A percentile compares a stretch with the other conserved stretches of the same genome.
These are phyloP conservation scores for Scaeva pyrastri DNA, from an alignment of 2,888 invertebrate genomes.

Conservation along the genomic window DNA sequence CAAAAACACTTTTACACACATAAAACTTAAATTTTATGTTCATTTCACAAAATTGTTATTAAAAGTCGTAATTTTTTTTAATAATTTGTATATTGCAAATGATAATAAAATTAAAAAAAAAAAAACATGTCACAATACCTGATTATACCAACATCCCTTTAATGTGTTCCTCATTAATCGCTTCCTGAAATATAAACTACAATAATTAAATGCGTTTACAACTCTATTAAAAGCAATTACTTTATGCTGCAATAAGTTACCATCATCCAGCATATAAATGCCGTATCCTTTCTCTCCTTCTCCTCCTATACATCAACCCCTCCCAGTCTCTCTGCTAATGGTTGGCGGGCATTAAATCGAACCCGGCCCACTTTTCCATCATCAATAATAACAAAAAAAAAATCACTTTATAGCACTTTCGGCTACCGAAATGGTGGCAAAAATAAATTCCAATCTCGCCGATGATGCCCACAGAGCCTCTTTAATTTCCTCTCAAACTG, in stretches of 20 bases:
- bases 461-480: not conserved
- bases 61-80: no score
- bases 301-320: no score
- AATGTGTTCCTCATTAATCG: slow-evolving; percentile 58
- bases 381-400: no score
- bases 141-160: slow-evolving; percentile 51
- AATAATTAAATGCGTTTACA: slow-evolving; percentile 73
- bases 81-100: not conserved
- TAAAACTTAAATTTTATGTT: no score
- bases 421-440: slow-evolving; percentile 41
- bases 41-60: not conserved
- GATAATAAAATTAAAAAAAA: no score
- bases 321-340: not conserved
- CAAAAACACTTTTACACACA: no score
- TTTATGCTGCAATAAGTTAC: slow-evolving; percentile 57
- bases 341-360: slow-evolving; percentile 61
- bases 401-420: slow-evolving; percentile 55
- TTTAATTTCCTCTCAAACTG: not conserved
- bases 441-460: slow-evolving; percentile 66
- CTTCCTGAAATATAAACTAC: slow-evolving; percentile 66
- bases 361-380: not conserved
- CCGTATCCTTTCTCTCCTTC: not conserved
- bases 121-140: slow-evolving; percentile 11
- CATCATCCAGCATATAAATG: slow-evolving; percentile 31
- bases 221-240: slow-evolving; percentile 73